Percentiles rank a stretch among this genome's conserved stretches.
These are phyloP conservation scores for Saxidomus purpurata DNA, from an alignment of 1,140 invertebrate species.

Conservation along the genomic window DNA sequence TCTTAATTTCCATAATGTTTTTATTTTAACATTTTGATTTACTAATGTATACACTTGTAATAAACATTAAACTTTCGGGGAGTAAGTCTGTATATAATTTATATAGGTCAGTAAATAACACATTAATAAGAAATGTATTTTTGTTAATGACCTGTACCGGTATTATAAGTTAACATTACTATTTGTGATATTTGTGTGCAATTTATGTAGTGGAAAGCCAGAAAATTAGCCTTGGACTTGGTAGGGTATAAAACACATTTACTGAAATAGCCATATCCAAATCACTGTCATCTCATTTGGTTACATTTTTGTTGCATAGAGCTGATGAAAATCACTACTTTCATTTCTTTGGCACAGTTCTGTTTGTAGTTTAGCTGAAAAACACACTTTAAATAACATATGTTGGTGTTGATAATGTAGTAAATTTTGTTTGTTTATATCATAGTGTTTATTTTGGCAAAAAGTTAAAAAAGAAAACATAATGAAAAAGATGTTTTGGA, in stretches of 20 bases:
- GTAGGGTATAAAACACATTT: neutral
- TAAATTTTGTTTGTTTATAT: too few relatives aligned
- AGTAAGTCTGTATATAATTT: too few relatives aligned
- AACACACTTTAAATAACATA: too few relatives aligned
- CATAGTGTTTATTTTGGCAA: too few relatives aligned
- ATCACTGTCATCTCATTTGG: conserved; percentile 2
- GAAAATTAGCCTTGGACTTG: neutral
- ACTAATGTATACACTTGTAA: too few relatives aligned
- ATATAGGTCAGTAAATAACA: conserved; percentile 6
- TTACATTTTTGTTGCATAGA: neutral
- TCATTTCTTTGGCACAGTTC: conserved; percentile 2
- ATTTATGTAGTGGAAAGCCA: conserved; percentile 27
- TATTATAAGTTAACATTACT: neutral
- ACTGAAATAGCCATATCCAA: neutral
- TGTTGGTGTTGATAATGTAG: too few relatives aligned
- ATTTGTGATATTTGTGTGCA: neutral
- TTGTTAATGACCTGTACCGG: too few relatives aligned
- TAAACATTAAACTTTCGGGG: neutral
- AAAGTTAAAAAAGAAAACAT: too few relatives aligned
- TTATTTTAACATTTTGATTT: too few relatives aligned
- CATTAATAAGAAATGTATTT: neutral
- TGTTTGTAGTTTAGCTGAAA: neutral
- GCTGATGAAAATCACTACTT: neutral
- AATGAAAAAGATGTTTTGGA: too few relatives aligned
- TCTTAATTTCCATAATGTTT: neutral